phyloP scores from a whole-genome alignment of 2,888 invertebrate species.

The Sympetrum striolatum region DNA sequence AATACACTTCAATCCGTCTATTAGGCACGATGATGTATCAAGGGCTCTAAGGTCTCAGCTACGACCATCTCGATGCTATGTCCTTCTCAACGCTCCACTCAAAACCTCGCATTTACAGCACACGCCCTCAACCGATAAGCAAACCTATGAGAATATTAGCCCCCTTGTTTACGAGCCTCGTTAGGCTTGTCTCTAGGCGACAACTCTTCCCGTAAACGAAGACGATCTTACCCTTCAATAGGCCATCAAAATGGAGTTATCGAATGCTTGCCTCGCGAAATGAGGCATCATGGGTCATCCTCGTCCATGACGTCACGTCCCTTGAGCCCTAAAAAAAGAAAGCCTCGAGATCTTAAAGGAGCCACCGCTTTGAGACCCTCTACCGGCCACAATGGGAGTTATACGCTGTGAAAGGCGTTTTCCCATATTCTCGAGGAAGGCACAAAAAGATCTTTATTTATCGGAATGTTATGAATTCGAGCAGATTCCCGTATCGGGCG shows the following conservation, averaged over 20 bases:
- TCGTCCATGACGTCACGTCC: neutral
- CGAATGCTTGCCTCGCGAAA: neutral
- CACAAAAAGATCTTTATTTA: neutral
- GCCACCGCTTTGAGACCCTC: neutral
- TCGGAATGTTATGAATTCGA: neutral
- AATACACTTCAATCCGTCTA: too few relatives aligned
- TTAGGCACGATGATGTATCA: too few relatives aligned
- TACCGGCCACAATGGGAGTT: neutral
- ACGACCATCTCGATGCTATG: too few relatives aligned
- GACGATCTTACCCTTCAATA: neutral
- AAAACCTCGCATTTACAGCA: too few relatives aligned
- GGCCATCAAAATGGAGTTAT: neutral
- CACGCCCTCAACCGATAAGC: neutral
- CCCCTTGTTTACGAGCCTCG: neutral
- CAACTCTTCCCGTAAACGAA: neutral
- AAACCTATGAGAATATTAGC: neutral
- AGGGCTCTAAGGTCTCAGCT: too few relatives aligned
- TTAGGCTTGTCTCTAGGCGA: neutral
- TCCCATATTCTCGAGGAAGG: neutral
- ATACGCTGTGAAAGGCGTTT: neutral
- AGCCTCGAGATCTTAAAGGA: neutral
- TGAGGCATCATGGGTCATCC: neutral
- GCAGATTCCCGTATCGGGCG: neutral
- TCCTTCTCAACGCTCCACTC: too few relatives aligned
- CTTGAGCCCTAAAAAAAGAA: neutral